phyloP scores from a whole-genome alignment of 2,113 vertebrate genomes.

The Piaya cayana region DNA sequence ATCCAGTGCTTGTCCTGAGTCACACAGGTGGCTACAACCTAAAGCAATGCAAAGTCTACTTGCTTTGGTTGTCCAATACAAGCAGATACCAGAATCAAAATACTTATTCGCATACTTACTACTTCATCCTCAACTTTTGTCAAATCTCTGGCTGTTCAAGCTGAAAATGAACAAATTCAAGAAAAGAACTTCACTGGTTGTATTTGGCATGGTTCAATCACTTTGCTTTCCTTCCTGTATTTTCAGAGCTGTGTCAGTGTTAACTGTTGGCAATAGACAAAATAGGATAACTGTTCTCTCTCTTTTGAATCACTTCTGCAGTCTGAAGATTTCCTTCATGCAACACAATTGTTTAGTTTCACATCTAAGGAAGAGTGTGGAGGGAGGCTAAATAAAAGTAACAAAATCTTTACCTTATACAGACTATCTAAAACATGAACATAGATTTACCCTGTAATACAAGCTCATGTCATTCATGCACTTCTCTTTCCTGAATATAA shows the following conservation, averaged over 20 bases:
- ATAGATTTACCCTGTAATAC: background rate
- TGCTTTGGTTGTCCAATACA: background rate
- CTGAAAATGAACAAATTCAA: background rate
- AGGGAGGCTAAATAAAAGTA: background rate
- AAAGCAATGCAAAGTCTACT: background rate
- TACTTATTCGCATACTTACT: background rate
- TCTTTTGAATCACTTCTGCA: background rate
- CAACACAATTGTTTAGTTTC: background rate
- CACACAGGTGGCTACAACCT: background rate
- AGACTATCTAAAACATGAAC: background rate
- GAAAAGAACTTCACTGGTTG: background rate
- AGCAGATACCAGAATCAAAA: background rate
- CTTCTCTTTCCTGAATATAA: background rate
- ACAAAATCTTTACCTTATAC: background rate
- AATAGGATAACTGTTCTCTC: background rate
- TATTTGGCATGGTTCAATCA: background rate
- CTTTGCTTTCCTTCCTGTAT: background rate
- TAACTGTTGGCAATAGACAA: fast-evolving
- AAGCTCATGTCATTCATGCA: background rate
- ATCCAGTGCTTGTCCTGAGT: background rate
- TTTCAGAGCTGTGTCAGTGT: background rate
- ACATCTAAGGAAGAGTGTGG: background rate
- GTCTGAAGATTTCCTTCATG: background rate
- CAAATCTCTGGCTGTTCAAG: background rate
- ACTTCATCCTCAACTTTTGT: background rate